A percentile compares a stretch with the other conserved stretches of the same genome.
phyloP scores from a whole-genome alignment of 1,140 invertebrate genomes.

The Lepidurus arcticus region DNA sequence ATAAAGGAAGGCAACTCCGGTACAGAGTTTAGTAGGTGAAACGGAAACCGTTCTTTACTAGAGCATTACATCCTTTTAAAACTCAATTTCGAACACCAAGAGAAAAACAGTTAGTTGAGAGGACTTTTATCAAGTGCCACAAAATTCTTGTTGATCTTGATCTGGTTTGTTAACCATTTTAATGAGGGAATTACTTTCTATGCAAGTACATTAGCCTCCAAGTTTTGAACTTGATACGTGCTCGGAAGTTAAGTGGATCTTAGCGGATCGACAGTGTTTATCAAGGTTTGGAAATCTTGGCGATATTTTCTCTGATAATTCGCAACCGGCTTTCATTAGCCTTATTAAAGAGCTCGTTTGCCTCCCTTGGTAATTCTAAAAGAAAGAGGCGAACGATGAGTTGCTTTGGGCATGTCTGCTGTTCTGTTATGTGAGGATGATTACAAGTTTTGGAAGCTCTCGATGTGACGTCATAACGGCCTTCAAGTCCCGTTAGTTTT shows the following conservation, averaged over 20 bases:
- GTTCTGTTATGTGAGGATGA: not conserved
- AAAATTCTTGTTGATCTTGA: not conserved
- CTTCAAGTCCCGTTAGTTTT: slow-evolving; percentile 18
- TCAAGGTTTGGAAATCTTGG: not conserved
- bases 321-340: not conserved
- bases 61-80: not conserved
- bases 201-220: too few species aligned
- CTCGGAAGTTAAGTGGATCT: too few species aligned
- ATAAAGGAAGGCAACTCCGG: not conserved
- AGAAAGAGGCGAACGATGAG: not conserved
- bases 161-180: too few species aligned
- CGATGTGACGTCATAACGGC: not conserved
- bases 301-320: not conserved
- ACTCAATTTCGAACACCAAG: not conserved
- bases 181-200: too few species aligned
- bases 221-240: too few species aligned
- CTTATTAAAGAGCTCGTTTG: not conserved
- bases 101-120: not conserved
- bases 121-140: not conserved
- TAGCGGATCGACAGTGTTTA: not conserved
- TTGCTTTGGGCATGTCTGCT: not conserved
- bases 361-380: not conserved
- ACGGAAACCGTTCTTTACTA: not conserved
- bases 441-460: not conserved
- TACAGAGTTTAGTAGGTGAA: not conserved